phyloP scores from a whole-genome alignment of 2,113 vertebrate genomes.

The Nothocercus julius region DNA sequence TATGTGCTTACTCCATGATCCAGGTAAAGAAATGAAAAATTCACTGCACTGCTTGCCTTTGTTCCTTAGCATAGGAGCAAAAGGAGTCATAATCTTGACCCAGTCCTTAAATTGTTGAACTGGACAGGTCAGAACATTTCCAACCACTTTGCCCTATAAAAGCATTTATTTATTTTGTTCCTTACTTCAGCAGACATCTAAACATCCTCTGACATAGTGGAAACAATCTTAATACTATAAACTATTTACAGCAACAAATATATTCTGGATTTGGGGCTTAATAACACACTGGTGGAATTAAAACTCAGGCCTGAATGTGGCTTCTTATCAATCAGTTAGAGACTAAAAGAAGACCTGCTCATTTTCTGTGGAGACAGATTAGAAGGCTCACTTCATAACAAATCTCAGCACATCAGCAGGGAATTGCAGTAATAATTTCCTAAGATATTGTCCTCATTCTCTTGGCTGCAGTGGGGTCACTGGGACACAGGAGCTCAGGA shows the following conservation, averaged over 20 bases:
- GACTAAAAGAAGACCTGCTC: background rate
- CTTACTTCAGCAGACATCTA: background rate
- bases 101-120: background rate
- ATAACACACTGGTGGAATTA: background rate
- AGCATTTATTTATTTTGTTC: background rate
- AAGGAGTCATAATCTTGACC: background rate
- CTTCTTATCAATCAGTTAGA: background rate
- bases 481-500: background rate
- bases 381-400: background rate
- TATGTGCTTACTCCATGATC: background rate
- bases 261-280: background rate
- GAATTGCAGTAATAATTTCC: background rate
- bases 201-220: background rate
- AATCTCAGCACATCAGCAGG: background rate
- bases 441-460: background rate
- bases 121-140: background rate
- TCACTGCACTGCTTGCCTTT: background rate
- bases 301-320: background rate
- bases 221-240: background rate
- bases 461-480: background rate
- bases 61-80: background rate
- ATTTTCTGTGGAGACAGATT: background rate
- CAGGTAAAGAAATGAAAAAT: background rate
- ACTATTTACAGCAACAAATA: background rate
- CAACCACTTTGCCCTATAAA: background rate